Base-by-base conservation (phyloP, 2,888 invertebrate genomes). In the Amphipoea lucens region DNA sequence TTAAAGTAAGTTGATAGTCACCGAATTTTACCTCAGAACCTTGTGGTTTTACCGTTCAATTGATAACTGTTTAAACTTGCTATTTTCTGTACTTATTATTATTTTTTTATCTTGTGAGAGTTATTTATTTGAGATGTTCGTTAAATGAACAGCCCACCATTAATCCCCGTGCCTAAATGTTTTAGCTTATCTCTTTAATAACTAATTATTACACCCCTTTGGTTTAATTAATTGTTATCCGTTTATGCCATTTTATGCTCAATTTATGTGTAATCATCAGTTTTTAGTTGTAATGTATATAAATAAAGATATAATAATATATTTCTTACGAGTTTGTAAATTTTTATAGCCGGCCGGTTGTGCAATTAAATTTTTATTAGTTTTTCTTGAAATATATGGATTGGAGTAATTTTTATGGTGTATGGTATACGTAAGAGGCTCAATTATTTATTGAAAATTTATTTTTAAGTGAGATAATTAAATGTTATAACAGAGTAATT, bases 321-420 rank as follows among this genome's bases (percentile, higher is more conserved):
- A 57, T 73, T 85, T 86, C 84, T 89, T 90, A 90, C 87, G 87
- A 89, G 79, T 91, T 91, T 94, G 94, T 94, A 94, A 88, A 93
- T 92, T 91, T 80, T 93, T 92, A 91, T 91, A 89, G 91, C 93
- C 94, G 96, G 96, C 96, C 96, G 96, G 96, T 95, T 94, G 96
- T 97, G 96, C 96, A 97, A 97, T 97, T 91, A 93, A 94, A 92
- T 85, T 89, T 92, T 91, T 90, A 91, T 91, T 91, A 90, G 90
- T 90, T 84, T 91, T 91, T 91, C 82, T 88, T 81, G 86, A 90
- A 88, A 83, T 90, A 89, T 90, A 89, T 87, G 82, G 86, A 91
- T 91, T 90, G 86, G 85, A 92, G 90, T 90, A 90, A 90, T 88
- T 90, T 85, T 90, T 90, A 89, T 89, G 95, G 94, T 95, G 93